phyloP scores from a whole-genome alignment of 2,113 vertebrate genomes.

The Ploceus nigricollis region DNA sequence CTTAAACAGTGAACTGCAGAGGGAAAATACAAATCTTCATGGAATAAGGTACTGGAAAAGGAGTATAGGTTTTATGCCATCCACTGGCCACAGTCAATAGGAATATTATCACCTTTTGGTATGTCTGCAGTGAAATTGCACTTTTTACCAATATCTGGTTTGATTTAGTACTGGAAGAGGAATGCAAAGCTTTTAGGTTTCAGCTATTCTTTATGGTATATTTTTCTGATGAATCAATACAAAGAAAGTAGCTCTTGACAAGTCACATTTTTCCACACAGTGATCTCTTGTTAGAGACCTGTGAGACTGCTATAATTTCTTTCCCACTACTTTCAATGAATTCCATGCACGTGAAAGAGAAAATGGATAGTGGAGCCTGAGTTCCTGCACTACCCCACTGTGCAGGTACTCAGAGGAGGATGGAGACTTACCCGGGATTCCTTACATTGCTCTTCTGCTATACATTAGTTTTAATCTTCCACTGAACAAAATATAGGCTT shows the following conservation, averaged over 20 bases:
- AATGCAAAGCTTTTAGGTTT: slow-evolving; percentile 61
- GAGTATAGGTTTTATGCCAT: neutral
- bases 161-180: slow-evolving; percentile 69
- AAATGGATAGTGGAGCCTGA: slow-evolving; percentile 45
- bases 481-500: slow-evolving; percentile 55
- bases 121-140: slow-evolving; percentile 50
- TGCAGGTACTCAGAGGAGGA: slow-evolving; percentile 54
- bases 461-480: slow-evolving; percentile 70
- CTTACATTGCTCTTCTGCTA: slow-evolving; percentile 63
- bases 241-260: slow-evolving; percentile 68
- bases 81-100: slow-evolving; percentile 16
- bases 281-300: slow-evolving; percentile 72
- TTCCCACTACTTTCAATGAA: slow-evolving; percentile 74
- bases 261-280: slow-evolving; percentile 73
- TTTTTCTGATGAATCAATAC: slow-evolving; percentile 65
- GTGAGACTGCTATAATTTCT: slow-evolving; percentile 72
- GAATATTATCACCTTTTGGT: slow-evolving; percentile 52
- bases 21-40: neutral
- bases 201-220: slow-evolving; percentile 55
- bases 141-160: slow-evolving; percentile 70
- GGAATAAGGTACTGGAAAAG: neutral
- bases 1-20: neutral
- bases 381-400: slow-evolving; percentile 35
- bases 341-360: slow-evolving; percentile 70
- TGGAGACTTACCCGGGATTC: slow-evolving; percentile 57